A percentile compares a stretch with the other conserved stretches of the same genome.
Conservation (phyloP, 2,888 invertebrate genomes). For the Acanthosoma haemorrhoidale region DNA sequence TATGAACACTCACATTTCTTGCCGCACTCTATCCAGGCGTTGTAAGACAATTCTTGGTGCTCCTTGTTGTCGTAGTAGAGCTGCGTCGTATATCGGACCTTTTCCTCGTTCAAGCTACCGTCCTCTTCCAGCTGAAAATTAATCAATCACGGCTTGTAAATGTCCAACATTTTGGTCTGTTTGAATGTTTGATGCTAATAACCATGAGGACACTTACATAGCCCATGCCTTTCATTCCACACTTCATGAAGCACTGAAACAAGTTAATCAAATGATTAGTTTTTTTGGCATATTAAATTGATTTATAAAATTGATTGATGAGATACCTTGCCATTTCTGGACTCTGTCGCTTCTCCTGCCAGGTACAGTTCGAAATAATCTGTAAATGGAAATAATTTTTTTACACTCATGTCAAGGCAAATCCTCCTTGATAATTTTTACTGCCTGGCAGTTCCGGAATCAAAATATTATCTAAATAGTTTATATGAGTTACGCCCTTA, state of each 20-base stretch:
- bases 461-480: too few relatives aligned
- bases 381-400: background rate
- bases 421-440: too few relatives aligned
- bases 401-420: too few relatives aligned
- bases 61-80: background rate
- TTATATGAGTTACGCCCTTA: too few relatives aligned
- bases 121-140: background rate
- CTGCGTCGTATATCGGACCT: background rate
- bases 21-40: background rate
- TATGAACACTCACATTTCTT: background rate
- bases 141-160: too few relatives aligned
- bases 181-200: background rate
- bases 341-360: background rate
- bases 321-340: background rate
- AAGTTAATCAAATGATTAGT: too few relatives aligned
- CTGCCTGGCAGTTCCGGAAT: too few relatives aligned
- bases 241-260: background rate
- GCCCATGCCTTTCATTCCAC: background rate
- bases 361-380: background rate
- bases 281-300: too few relatives aligned
- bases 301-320: background rate
- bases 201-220: background rate
- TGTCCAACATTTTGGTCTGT: too few relatives aligned
- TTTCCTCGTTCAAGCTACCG: background rate
- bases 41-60: background rate